These are phyloP conservation scores for Diceros bicornis DNA, from an alignment of 2,797 vertebrate species.

Conservation along the genomic window DNA sequence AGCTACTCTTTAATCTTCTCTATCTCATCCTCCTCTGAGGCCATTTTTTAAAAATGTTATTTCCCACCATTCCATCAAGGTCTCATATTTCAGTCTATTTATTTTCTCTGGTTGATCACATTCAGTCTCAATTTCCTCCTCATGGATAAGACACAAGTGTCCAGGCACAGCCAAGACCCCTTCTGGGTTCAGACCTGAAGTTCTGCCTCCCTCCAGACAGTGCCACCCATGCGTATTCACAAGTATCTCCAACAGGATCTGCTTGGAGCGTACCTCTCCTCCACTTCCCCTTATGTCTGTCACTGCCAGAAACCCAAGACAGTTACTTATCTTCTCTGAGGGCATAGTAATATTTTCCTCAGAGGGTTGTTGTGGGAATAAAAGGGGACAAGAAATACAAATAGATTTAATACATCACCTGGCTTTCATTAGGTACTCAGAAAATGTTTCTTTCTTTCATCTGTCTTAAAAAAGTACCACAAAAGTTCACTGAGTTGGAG, in stretches of 20 bases:
- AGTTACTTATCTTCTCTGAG: neutral
- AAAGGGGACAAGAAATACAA: neutral
- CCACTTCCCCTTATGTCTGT: neutral
- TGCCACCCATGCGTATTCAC: rapidly evolving
- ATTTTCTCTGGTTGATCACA: neutral
- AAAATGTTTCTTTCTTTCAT: neutral
- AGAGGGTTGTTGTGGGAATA: neutral
- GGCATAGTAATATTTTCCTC: neutral
- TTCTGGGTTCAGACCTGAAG: neutral
- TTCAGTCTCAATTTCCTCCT: neutral
- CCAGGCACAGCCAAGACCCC: neutral
- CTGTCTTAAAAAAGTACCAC: neutral
- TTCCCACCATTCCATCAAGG: rapidly evolving
- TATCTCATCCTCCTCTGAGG: neutral
- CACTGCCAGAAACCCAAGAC: neutral
- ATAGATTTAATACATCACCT: neutral
- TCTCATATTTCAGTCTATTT: neutral
- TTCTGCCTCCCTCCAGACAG: neutral
- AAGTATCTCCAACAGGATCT: too few relatives aligned
- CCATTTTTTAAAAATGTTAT: neutral
- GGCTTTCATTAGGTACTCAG: neutral
- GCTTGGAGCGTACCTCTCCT: rapidly evolving
- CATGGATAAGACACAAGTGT: neutral
- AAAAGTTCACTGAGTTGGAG: constrained; percentile 29
- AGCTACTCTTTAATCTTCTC: neutral